These are phyloP conservation scores for Heliocidaris erythrogramma DNA, from an alignment of 35 echinoderm and acorn worm species.

Conservation along the genomic window DNA sequence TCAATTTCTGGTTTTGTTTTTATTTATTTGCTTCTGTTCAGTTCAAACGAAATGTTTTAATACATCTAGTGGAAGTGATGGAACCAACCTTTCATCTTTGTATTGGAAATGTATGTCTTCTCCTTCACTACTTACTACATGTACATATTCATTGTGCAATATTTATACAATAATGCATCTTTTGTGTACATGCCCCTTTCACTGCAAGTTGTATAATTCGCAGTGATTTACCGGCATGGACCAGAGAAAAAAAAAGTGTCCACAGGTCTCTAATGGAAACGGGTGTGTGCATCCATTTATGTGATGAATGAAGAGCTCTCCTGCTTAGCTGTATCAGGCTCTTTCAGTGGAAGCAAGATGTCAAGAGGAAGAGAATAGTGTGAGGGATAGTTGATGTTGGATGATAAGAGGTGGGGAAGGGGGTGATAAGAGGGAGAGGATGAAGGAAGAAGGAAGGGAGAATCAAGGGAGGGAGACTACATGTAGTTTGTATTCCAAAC, in stretches of 20 bases:
- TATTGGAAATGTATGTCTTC: no score
- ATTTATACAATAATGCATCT: no score
- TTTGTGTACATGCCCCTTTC: no score
- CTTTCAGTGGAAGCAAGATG: neutral
- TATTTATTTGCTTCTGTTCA: no score
- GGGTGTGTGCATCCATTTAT: neutral
- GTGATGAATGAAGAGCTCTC: neutral
- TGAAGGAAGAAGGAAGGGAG: neutral
- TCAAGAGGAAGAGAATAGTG: neutral
- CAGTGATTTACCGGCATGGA: neutral
- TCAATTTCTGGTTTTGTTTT: no score
- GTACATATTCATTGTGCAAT: no score
- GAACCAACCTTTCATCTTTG: no score
- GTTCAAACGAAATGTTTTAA: no score
- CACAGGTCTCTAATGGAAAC: neutral
- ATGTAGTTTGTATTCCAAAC: neutral
- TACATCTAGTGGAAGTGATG: no score
- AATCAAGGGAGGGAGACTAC: neutral
- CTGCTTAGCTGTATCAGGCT: neutral
- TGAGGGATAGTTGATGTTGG: neutral
- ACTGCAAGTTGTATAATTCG: neutral
- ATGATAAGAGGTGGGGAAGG: neutral
- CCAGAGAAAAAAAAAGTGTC: neutral
- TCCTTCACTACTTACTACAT: no score
- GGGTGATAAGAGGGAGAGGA: no score